These are phyloP conservation scores for Aspiorhynchus laticeps DNA, from an alignment of 2,113 vertebrate genomes.

Conservation along the genomic window DNA sequence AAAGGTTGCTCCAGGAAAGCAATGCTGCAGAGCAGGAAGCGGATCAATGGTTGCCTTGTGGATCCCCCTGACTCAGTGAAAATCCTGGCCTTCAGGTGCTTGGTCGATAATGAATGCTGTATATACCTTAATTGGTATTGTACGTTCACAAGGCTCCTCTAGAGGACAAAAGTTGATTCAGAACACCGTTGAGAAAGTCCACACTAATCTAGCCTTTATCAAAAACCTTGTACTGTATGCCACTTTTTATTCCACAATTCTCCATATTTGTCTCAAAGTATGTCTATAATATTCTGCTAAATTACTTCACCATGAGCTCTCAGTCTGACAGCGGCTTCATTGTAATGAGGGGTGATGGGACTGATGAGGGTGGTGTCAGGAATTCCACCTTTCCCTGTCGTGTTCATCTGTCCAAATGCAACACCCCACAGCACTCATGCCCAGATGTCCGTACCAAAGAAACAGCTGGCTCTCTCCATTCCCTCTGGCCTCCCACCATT, in stretches of 20 bases:
- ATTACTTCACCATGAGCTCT: neutral
- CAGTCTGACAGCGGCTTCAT: neutral
- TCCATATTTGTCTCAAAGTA: neutral
- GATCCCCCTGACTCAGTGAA: slow-evolving; percentile 42
- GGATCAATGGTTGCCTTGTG: slow-evolving; percentile 43
- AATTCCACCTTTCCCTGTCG: neutral
- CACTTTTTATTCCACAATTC: neutral
- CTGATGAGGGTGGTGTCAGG: neutral
- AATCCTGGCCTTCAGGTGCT: slow-evolving; percentile 39
- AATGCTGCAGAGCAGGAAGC: slow-evolving; percentile 1
- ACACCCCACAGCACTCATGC: neutral
- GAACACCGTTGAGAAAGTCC: neutral
- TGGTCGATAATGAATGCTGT: slow-evolving; percentile 48
- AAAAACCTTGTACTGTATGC: neutral
- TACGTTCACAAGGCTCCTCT: slow-evolving; percentile 12
- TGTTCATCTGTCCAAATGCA: neutral
- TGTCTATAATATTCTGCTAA: neutral
- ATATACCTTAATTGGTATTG: slow-evolving; percentile 38
- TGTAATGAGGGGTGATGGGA: neutral
- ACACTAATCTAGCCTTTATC: neutral
- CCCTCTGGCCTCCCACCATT: slow-evolving; percentile 3
- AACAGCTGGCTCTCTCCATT: slow-evolving; percentile 11
- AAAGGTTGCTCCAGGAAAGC: neutral
- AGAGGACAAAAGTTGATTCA: slow-evolving; percentile 20
- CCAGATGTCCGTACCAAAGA: slow-evolving; percentile 13